These are phyloP conservation scores for Palythoa grandis DNA, from an alignment of 92 coral and sea anemone genomes.

Conservation along the genomic window DNA sequence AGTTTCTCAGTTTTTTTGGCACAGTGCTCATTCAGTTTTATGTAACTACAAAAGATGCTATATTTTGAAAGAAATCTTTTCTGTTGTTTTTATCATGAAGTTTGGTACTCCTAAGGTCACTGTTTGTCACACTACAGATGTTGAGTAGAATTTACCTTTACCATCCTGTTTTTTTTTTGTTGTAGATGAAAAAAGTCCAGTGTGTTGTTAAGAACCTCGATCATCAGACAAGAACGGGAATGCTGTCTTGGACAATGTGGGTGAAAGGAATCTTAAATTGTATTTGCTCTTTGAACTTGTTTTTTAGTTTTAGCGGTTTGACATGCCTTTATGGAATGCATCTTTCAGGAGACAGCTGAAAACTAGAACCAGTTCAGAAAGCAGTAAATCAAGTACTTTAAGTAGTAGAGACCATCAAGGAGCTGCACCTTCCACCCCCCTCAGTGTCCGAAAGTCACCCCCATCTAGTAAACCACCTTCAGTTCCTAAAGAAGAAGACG, in stretches of 20 bases:
- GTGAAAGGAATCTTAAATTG: slow-evolving; percentile 6
- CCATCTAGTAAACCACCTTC: slow-evolving; percentile 7
- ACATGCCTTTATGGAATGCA: neutral
- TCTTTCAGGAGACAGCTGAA: slow-evolving; percentile 40
- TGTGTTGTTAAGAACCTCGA: slow-evolving; percentile 87
- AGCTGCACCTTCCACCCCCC: neutral
- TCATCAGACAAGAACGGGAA: slow-evolving; percentile 87
- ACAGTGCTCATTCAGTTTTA: too few relatives aligned
- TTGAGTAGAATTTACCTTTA: neutral
- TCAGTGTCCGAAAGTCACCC: neutral
- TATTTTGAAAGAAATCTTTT: too few relatives aligned
- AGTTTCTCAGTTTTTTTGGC: too few relatives aligned
- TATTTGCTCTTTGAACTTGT: neutral
- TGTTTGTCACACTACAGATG: too few relatives aligned
- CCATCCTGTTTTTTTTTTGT: neutral
- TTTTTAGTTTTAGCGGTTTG: neutral
- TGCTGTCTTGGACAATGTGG: slow-evolving; percentile 97
- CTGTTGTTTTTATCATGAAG: too few relatives aligned
- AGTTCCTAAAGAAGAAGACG: slow-evolving; percentile 21
- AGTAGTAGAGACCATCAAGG: neutral
- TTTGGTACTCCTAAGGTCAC: too few relatives aligned
- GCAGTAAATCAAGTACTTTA: neutral
- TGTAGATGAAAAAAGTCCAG: slow-evolving; percentile 93
- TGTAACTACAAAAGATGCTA: too few relatives aligned
- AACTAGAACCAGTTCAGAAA: slow-evolving; percentile 32